These are phyloP conservation scores for Oxystoma pomonae DNA, from an alignment of 2,888 invertebrate genomes.

Conservation along the genomic window DNA sequence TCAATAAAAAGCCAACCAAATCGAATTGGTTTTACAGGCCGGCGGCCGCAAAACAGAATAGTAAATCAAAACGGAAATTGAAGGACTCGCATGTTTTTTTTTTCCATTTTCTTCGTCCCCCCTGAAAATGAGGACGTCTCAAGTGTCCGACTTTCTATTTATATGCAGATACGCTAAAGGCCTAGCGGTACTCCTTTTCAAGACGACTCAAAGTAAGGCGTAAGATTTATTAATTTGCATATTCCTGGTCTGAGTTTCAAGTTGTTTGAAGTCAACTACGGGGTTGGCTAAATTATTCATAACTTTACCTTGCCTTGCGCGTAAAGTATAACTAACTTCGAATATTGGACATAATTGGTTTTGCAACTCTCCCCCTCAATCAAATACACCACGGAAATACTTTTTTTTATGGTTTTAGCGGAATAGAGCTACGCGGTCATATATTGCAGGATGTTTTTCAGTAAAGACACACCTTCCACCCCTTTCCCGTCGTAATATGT, in stretches of 20 bases:
- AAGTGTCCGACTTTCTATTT: constrained; percentile 41
- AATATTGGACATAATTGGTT: background rate
- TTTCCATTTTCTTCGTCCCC: constrained; percentile 19
- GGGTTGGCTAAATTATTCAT: constrained; percentile 46
- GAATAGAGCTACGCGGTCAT: no score
- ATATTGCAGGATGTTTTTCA: no score
- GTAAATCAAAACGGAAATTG: constrained; percentile 25
- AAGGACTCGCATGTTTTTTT: constrained; percentile 23
- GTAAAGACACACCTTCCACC: no score
- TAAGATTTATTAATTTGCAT: constrained; percentile 48
- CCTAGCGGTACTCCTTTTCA: constrained; percentile 31
- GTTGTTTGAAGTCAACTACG: constrained; percentile 42
- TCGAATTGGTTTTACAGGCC: constrained; percentile 22
- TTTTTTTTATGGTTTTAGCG: no score
- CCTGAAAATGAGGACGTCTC: constrained; percentile 31
- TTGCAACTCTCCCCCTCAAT: background rate
- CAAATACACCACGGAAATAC: no score
- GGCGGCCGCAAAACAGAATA: constrained; percentile 11
- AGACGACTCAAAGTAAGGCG: constrained; percentile 43
- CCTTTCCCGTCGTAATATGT: background rate
- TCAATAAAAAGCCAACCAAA: constrained; percentile 20
- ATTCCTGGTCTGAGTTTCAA: constrained; percentile 37
- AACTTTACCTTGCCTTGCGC: constrained; percentile 40
- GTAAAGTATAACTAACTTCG: constrained; percentile 30
- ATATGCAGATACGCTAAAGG: constrained; percentile 43